Conservation (phyloP, 2,888 invertebrate genomes). For the Drosophila mettleri region DNA sequence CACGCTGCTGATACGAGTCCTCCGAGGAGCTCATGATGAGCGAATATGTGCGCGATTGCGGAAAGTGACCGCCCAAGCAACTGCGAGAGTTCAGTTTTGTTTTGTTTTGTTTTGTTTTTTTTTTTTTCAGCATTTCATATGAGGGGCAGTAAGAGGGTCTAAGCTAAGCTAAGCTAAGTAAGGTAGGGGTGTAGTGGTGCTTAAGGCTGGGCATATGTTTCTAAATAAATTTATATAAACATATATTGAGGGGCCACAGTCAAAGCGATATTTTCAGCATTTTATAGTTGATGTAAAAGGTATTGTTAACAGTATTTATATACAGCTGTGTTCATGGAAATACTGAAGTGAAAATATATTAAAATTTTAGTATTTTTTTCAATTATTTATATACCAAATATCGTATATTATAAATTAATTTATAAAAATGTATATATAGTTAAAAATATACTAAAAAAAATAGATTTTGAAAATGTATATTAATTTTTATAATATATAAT, state of each 20-base stretch:
- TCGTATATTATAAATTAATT: too few relatives aligned
- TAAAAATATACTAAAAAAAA: too few relatives aligned
- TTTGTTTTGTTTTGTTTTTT: neutral
- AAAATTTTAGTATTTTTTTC: too few relatives aligned
- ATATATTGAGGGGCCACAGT: neutral
- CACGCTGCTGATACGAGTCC: slow-evolving; percentile 83
- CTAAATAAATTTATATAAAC: neutral
- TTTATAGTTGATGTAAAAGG: neutral
- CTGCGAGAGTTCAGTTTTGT: slow-evolving; percentile 61
- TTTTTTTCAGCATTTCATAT: slow-evolving; percentile 4
- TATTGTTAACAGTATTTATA: too few relatives aligned
- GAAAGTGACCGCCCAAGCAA: slow-evolving; percentile 84
- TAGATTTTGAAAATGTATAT: too few relatives aligned
- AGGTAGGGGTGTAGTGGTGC: neutral
- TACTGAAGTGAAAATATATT: too few relatives aligned
- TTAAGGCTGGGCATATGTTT: neutral
- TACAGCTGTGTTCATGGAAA: too few relatives aligned
- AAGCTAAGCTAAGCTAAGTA: slow-evolving; percentile 14
- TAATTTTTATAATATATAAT: too few relatives aligned
- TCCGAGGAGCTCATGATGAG: slow-evolving; percentile 85
- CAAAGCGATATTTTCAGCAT: slow-evolving; percentile 33
- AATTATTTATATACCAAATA: too few relatives aligned
- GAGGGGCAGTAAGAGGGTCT: neutral
- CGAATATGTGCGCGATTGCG: slow-evolving; percentile 85
- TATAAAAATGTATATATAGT: too few relatives aligned